Base-by-base conservation (phyloP, 2,888 invertebrate species). In the Pheosia gnoma region DNA sequence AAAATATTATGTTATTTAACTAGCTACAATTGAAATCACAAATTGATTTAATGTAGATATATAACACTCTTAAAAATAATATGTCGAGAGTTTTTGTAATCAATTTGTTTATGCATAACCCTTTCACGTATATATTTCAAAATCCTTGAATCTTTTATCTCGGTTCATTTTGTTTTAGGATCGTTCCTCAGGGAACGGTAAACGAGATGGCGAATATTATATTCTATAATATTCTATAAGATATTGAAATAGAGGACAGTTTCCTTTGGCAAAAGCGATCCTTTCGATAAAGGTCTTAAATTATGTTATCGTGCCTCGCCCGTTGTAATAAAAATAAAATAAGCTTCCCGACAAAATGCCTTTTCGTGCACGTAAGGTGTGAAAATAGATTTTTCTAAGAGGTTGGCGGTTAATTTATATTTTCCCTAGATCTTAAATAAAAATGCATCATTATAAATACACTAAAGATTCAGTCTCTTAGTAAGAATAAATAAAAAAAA, bases 221-320 rank as follows among this genome's bases (percentile, higher is more conserved):
- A 73, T 39, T 56, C 41, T 13, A 77, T 81, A 79, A 85, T 82
- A 82, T 83, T 81, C 81, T 82, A 71, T 70, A 75, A 66, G 62
- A 68, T 67, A 75, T 62, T 67, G 68, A 63, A 70, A 74, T 77
- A 74, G 67, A 70, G 67, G 63, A 63, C 59, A 79, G 78, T 81
- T 80, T 82, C 78, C 72, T 72, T 74, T 68, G 70, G 71, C 70
- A 69, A 72, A 75, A 65, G 71, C 79, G 81, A 82, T 81, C 74
- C 78, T 79, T 67, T 68, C 78, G 86, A 86, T 87, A 86, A 82
- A 81, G 77, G 79, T 70, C 79, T 78, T 84, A 85, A 87, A 86
- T 86, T 82, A 82, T 83, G 80, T 81, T 86, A 85, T 86, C 86
- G 82, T 77, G 76, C 79, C 75, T 74, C 71, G 75, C 79, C 75